These are phyloP conservation scores for Pangasius krempfi DNA, from an alignment of 2,797 vertebrate genomes.

Conservation along the genomic window DNA sequence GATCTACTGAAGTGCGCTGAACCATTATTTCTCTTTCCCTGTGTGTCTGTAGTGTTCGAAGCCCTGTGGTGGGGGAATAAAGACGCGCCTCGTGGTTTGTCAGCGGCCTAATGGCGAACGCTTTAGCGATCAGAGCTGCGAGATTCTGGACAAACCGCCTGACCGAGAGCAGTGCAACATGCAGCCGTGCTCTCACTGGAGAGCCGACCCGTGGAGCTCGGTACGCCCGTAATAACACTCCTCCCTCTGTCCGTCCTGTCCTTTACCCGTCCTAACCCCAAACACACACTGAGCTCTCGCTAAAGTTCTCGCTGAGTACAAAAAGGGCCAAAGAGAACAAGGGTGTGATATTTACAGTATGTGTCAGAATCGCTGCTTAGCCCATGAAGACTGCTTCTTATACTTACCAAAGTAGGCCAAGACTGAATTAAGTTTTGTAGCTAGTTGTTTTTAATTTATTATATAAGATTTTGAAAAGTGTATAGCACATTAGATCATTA, in stretches of 20 bases:
- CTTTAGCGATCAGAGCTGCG: slow-evolving; percentile 96
- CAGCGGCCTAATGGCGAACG: slow-evolving; percentile 90
- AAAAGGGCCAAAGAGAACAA: slow-evolving; percentile 49
- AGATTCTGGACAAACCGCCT: slow-evolving; percentile 96
- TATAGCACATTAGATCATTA: background rate
- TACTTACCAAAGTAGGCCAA: background rate
- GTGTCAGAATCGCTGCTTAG: slow-evolving; percentile 17
- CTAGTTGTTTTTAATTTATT: slow-evolving; percentile 3
- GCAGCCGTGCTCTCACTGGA: slow-evolving; percentile 91
- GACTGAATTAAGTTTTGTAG: background rate
- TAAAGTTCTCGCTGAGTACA: slow-evolving; percentile 3
- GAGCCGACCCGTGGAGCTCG: slow-evolving; percentile 94
- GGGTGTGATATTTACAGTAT: background rate
- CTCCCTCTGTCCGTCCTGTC: slow-evolving; percentile 54
- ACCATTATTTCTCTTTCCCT: slow-evolving; percentile 13
- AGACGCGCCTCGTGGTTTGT: slow-evolving; percentile 92
- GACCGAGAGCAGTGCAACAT: slow-evolving; percentile 97
- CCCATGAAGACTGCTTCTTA: background rate
- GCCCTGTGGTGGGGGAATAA: slow-evolving; percentile 88
- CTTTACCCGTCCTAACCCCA: slow-evolving; percentile 49
- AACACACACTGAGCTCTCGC: slow-evolving; percentile 54
- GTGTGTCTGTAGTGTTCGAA: slow-evolving; percentile 83
- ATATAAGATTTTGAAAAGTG: background rate
- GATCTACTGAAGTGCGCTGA: background rate
- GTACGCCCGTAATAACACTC: slow-evolving; percentile 86